phyloP scores from a whole-genome alignment of 1,140 invertebrate species.

The Liolophura sinensis region DNA sequence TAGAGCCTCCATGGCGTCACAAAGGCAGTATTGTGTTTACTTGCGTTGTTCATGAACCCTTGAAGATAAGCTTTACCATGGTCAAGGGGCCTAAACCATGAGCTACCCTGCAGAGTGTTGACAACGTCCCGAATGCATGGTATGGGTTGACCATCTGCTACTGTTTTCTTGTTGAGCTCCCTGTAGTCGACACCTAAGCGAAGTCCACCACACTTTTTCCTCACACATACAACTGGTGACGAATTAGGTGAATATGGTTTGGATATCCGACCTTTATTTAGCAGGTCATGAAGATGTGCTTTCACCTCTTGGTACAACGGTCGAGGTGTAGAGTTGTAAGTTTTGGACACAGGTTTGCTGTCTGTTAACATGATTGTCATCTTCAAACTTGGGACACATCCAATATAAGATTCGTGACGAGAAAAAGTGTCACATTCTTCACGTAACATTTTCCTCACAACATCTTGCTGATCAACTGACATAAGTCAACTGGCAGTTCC shows the following conservation, averaged over 20 bases:
- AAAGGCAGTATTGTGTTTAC: conserved; percentile 23
- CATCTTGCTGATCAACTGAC: conserved; percentile 3
- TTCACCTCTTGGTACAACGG: conserved; percentile 22
- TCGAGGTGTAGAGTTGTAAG: conserved; percentile 11
- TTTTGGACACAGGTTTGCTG: conserved; percentile 10
- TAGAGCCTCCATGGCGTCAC: conserved; percentile 15
- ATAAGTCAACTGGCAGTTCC: too few species aligned
- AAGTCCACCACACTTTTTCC: conserved; percentile 15
- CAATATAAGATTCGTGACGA: conserved; percentile 13
- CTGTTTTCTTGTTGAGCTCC: conserved; percentile 14
- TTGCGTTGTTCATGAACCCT: conserved; percentile 12
- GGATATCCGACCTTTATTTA: conserved; percentile 11
- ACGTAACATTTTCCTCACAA: conserved; percentile 7
- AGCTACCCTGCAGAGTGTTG: conserved; percentile 12
- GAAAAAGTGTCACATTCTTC: conserved; percentile 16
- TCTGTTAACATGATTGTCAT: conserved; percentile 17
- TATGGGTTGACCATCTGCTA: conserved; percentile 7
- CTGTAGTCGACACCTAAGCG: conserved; percentile 24
- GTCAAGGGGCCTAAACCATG: conserved; percentile 18
- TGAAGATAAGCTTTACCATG: conserved; percentile 24
- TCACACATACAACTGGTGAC: conserved; percentile 22
- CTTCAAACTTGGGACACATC: conserved; percentile 12
- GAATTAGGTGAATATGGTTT: conserved; percentile 10
- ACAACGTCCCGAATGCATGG: conserved; percentile 22
- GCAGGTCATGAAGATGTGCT: conserved; percentile 16